Evolutionary conservation across 2,888 invertebrate genomes (phyloP), one percentile per base, ranked within the genome.

Genomic region (Cephus runcator): DNA sequence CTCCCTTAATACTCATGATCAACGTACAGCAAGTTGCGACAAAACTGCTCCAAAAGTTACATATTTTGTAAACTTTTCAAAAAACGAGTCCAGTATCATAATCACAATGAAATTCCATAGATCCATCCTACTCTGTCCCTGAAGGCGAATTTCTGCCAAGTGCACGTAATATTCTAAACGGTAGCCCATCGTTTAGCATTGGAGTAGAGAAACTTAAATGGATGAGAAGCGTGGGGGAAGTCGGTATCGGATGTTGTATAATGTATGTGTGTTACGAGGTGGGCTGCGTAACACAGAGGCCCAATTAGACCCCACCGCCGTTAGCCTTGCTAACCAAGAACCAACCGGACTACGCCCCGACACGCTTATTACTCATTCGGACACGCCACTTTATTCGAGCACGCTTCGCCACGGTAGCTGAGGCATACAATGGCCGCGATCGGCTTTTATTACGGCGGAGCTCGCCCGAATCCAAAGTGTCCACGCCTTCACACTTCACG

Each of bases 331-430:
- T 87, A 87, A 87, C 88, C 88, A 89, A 89, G 87, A 87, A 87
- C 88, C 88, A 89, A 89, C 87, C 86, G 86, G 88, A 88, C 85
- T 90, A 90, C 90, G 90, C 90, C 90, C 90, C 87, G 87, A 81
- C 88, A 88, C 88, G 88, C 90, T 90, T 89, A 89, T 90, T 90
- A 89, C 88, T 89, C 89, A 89, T 89, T 89, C 89, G 85, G 88
- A 87, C 88, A 88, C 90, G 89, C 88, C 87, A 87, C 88, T 89
- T 88, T 89, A 88, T 90, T 86, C 88, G 85, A 82, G 82, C 78
- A 81, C 78, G 80, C 80, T 79, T 30, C 35, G 36, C 74, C 74
- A 74, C 84, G 81, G 86, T 85, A 85, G 86, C 87, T 69, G 81
- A 79, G 75, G 77, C 83, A 84, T 80, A 83, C 84, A 85, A 85